phyloP scores from a whole-genome alignment of 2,113 vertebrate genomes.

The Phoxinus phoxinus region DNA sequence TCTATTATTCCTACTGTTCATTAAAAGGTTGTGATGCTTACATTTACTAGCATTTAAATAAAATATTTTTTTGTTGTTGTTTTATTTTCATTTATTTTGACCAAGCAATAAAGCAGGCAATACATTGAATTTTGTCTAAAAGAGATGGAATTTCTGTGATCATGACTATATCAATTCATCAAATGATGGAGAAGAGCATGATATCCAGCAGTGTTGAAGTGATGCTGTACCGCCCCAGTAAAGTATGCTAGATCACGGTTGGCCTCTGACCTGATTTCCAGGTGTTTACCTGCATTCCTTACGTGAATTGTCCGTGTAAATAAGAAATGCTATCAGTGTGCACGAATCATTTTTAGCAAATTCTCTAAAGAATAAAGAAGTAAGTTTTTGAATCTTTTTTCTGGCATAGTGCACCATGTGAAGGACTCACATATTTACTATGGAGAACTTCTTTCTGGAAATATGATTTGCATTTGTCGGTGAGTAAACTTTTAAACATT shows the following conservation, averaged over 20 bases:
- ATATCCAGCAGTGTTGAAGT: not conserved
- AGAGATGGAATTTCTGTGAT: not conserved
- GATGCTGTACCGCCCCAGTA: not conserved
- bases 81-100: too few relatives aligned
- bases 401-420: too few relatives aligned
- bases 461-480: too few relatives aligned
- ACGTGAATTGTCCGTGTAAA: not conserved
- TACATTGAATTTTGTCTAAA: not conserved
- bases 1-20: not conserved
- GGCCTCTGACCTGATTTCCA: conserved; percentile 7
- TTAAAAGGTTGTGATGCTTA: not conserved
- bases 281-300: conserved; percentile 9
- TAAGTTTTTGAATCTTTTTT: not conserved
- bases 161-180: not conserved
- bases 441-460: too few relatives aligned
- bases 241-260: conserved; percentile 4
- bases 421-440: too few relatives aligned
- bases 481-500: too few relatives aligned
- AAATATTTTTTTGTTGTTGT: too few relatives aligned
- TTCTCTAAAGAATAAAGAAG: not conserved
- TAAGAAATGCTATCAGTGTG: not conserved
- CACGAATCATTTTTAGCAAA: not conserved
- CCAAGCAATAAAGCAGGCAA: not conserved
- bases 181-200: not conserved
- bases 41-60: not conserved